These are phyloP conservation scores for Diogma glabrata DNA, from an alignment of 2,888 invertebrate species.

Conservation along the genomic window DNA sequence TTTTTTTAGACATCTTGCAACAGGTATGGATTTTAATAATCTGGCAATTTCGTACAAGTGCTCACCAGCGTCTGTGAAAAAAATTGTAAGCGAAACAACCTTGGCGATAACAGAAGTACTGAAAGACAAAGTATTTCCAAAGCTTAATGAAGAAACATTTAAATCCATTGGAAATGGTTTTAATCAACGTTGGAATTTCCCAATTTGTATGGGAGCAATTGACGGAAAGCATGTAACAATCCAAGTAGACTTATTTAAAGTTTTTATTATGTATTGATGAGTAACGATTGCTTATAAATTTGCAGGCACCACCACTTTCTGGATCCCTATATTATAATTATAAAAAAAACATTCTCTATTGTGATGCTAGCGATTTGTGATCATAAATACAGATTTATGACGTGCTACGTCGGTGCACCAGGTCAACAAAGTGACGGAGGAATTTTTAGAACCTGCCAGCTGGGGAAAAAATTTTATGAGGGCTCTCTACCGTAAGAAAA, in stretches of 20 bases:
- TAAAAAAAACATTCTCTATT: background rate
- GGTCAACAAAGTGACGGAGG: constrained; percentile 5
- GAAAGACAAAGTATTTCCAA: background rate
- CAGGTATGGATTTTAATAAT: background rate
- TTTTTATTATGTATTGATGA: background rate
- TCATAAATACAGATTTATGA: background rate
- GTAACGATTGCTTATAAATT: background rate
- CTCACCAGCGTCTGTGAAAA: background rate
- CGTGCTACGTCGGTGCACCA: constrained; percentile 1
- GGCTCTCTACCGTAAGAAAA: too few relatives aligned
- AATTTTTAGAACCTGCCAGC: background rate
- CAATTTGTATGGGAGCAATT: background rate
- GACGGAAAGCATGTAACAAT: constrained; percentile 1
- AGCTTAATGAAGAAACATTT: background rate
- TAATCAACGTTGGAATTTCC: background rate
- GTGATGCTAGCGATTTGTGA: background rate
- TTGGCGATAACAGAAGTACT: background rate
- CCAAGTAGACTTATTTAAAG: background rate
- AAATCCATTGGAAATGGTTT: background rate
- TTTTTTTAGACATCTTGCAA: background rate
- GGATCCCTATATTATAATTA: background rate
- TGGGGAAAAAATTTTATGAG: background rate
- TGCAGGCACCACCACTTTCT: background rate
- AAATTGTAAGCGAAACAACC: background rate
- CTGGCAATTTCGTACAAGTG: background rate